Evolutionary conservation across 2,797 vertebrate species (phyloP), one percentile per base, ranked within the genome.

Genomic region (Simalia tracyae): DNA sequence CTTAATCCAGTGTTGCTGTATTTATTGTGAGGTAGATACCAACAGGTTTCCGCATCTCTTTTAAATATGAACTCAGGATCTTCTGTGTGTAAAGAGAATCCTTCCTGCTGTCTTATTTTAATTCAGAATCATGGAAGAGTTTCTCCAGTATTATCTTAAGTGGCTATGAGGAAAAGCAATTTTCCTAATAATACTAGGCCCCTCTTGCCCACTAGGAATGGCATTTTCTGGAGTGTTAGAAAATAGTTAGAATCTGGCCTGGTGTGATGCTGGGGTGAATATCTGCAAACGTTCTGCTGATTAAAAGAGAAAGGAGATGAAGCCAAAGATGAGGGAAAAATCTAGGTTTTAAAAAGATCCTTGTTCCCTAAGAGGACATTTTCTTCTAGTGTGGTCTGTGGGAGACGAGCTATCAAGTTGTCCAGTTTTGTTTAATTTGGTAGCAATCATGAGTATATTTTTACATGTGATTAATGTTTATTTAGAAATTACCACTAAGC

Each of bases 281-380:
- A 96, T 95, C 92, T 93, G 61, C 50, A 93, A 96, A 95, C 89
- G 84, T 84, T 61, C 57, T 92, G 28, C 84, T 92, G 91, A 95
- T 93, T 81, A 94, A 95, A 94, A 92, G 84, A 57, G 60, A 94
- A 92, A 93, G 14, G 81, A 24, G 17, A 88, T 9, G 93, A 92
- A 14, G 66, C 76, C 91, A 91, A 88, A 94, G 93, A 85, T 61
- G 90, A 56, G 86, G 90, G 56, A 92, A 50, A 89, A 95, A 46
- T 60, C 31, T 84, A 56, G 36, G 64, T 93, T n/a, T 93, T 89
- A 26, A 85, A 92, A 31, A 90, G 93, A 95, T 81, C 84, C 46
- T 81, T 10, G 0, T 87, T 94, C 60, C 89, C 36, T 92, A 14
- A 90, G 84, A 95, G 93, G 89, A 57, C 12, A 26, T 90, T 93